Evolutionary conservation across 2,797 vertebrate genomes (phyloP).

Genomic region (Phataginus tetradactyla): DNA sequence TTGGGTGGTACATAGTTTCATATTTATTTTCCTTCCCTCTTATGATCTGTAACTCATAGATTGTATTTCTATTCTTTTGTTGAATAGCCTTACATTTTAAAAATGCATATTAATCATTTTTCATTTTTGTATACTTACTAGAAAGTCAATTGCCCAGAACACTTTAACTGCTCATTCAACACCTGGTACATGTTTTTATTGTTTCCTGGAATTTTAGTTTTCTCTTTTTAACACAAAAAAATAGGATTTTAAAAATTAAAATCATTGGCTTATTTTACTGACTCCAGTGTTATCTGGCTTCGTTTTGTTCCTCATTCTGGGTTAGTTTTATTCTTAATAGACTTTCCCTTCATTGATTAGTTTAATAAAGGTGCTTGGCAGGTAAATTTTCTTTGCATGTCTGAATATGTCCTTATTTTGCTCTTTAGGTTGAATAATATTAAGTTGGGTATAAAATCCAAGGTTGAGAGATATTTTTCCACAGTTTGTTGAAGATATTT

Average conservation of each 20-base stretch:
- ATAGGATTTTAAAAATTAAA: background rate
- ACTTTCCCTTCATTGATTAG: background rate
- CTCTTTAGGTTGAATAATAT: background rate
- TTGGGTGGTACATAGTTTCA: background rate
- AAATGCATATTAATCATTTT: background rate
- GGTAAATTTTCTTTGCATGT: background rate
- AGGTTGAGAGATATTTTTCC: background rate
- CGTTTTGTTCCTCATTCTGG: background rate
- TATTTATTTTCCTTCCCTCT: background rate
- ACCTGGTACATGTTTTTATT: background rate
- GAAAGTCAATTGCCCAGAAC: background rate
- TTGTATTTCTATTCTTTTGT: background rate
- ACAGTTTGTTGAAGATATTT: background rate
- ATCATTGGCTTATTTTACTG: background rate
- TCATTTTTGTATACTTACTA: background rate
- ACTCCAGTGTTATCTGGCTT: background rate
- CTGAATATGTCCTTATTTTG: background rate
- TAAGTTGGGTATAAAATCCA: background rate
- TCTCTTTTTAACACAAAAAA: background rate
- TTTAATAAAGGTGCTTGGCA: background rate
- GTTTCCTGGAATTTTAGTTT: background rate
- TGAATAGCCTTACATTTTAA: background rate
- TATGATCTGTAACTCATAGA: background rate
- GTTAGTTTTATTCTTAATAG: background rate
- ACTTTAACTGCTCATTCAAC: background rate